Evolutionary conservation across 2,797 vertebrate genomes (phyloP), one percentile per base, ranked within the genome.

Genomic region (Sylvilagus floridanus): DNA sequence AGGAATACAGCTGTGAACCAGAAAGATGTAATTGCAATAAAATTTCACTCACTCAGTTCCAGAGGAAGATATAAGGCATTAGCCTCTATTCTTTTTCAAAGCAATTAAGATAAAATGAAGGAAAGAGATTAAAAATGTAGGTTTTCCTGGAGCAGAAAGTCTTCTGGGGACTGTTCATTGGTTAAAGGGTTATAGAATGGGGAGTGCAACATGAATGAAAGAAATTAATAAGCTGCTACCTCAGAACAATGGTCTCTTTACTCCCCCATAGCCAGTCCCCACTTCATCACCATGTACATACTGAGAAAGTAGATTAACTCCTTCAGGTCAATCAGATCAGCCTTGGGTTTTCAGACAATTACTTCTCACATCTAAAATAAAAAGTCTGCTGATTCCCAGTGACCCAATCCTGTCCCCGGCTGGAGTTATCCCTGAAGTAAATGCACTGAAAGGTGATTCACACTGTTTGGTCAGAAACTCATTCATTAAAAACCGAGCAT

Each of bases 21-120:
- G 65, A 73, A 72, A 37, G 22, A 30, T 11, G 57, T 30, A 83
- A 54, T 1, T 47, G 9, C 11, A 66, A 75, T 82, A 90, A 60
- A 75, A 88, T 19, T 2, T 50, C 30, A 32, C n/a, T 77, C 13
- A 22, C 37, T 30, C 7, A 26, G 76, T 62, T 81, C 63, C 90
- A 76, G 24, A n/a, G 54, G 30, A 47, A 92, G 71, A 62, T 17
- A 28, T 3, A 83, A 65, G 84, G 50, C 75, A 24, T 68, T 78
- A 24, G 28, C 28, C 16, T 82, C 52, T n/a, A 28, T 42, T 83
- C 22, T 21, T 65, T 72, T 89, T 71, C 88, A 81, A 32, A 91
- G 68, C 52, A 57, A 84, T 84, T 66, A 93, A 97, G 88, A 76
- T 78, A 65, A 96, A 87, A 89, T 1, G n/a, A 93, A 50, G 57